Evolutionary conservation across 2,888 invertebrate genomes (phyloP), one percentile per base, ranked within the genome.

Genomic region (Erebia epiphron): DNA sequence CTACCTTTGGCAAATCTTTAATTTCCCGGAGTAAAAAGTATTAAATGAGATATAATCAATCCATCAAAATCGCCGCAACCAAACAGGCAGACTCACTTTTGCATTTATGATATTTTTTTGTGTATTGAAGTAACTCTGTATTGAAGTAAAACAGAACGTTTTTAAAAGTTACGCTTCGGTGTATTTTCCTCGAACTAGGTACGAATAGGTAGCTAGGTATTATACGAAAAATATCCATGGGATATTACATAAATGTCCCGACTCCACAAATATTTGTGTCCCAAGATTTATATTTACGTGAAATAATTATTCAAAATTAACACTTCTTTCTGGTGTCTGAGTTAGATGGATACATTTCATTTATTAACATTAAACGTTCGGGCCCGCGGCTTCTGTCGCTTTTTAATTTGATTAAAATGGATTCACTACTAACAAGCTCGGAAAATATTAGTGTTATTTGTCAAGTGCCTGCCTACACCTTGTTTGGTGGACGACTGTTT

Each of bases 271-370:
- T 73, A 71, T 69, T 73, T 71, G 69, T 56, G 60, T 69, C 69
- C 64, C 62, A 67, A 61, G 67, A 58, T 61, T n/a, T n/a, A n/a
- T 69, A 62, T 62, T 61, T 52, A 67, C 58, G 41, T 41, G 56
- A 64, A 64, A 21, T 61, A 43, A 63, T 68, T 71, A 66, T 71
- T 73, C 69, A 73, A 72, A 71, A 73, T 73, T 73, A 69, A 73
- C 16, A 67, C 56, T 67, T 62, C 56, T 64, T 49, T 63, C 52
- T 58, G 54, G 21, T 50, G 49, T 52, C 58, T 54, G 35, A 61
- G 65, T 46, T 52, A 56, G 64, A 65, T 69, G 62, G 62, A 70
- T 72, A 68, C 13, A 46, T 46, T 66, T 67, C 62, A 68, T 74
- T 58, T 26, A 57, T 71, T 64, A 64, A 64, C 64, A 62, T 62